Evolutionary conservation across 2,113 vertebrate species (phyloP), one percentile per base, ranked within the genome.

Genomic region (Cairina moschata): DNA sequence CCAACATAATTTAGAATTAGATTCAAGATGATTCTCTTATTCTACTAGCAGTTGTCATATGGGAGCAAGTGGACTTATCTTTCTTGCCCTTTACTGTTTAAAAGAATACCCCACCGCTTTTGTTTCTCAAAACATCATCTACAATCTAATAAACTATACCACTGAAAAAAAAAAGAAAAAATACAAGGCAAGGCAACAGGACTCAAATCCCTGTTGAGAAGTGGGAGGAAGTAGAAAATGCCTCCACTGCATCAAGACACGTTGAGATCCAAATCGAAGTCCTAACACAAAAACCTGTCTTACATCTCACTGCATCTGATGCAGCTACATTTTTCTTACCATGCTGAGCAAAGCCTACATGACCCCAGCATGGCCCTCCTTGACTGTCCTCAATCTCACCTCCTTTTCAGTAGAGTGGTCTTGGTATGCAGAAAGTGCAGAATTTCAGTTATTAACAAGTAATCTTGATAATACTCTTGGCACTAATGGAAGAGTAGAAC

Each of bases 1-100:
- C 74, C 67, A 60, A 40, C 40, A 94, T 90, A 94, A 92, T 93
- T 96, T 62, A 95, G 74, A 95, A 96, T 89, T 88, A 84, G 94
- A 95, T 92, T 93, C 84, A 89, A 82, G 48, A 69, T 34, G 82
- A 97, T 96, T 95, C 16, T 78, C 56, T 96, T 65, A 74, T 44
- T 86, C 58, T 92, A 67, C 74, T 91, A 42, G 58, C 54, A 36
- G 52, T 4, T 95, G 71, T 97, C 91, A 94, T 44, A 48, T 10
- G 56, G 34, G 83, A 95, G 59, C 63, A 86, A 91, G 90, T 17
- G 63, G 56, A 36, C 86, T 93, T 74, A 86, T 90, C 86, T 95
- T 95, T 91, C 60, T 88, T 95, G 76, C 66, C 87, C 79, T 72
- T 96, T 89, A 26, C 67, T 74, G 75, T 84, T 55, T 77, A 96